Base-by-base conservation (phyloP, 2,888 invertebrate species). In the Macrophya alboannulata region DNA sequence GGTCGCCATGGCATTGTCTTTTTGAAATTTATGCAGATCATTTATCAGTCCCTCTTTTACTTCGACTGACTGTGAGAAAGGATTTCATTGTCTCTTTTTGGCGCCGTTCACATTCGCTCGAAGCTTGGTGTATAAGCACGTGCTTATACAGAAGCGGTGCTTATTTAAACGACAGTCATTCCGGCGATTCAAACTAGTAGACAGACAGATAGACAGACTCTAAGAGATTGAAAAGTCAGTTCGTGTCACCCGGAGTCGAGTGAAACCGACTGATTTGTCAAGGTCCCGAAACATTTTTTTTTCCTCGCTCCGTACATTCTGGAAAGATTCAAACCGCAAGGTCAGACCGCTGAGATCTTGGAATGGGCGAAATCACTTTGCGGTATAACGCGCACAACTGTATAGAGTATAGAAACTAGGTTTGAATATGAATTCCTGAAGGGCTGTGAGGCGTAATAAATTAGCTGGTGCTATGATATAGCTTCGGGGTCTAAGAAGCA, bases 1-100 rank as follows among this genome's bases (percentile, higher is more conserved):
- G 31, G 37, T 4, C 10, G 37, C 37, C 81, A 81, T 62, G 37
- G 37, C 81, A 81, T 62, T 81, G 81, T 81, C 81, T 81, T 81
- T 79, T 40, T 21, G 17, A 81, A 81, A 81, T 81, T 81, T 81
- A 81, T 62, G 81, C 62, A 59, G 40, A 43, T 43, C 81, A 43
- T 81, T 43, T 62, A 81, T 81, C 81, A 62, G 62, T 6, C 62
- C 51, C 43, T 81, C 40, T 62, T 62, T 81, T 43, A 25, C 81
- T 81, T 62, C 79, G 79, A 81, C 79, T 17, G 31, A 68, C 31
- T 15, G n/a, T 10, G 21, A 81, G 62, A 15, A 45, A 43, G 17
- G 21, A 43, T 21, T 81, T 59, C 55, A 40, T 55, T 59, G 79
- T 79, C 79, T 79, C 55, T 76, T 76, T 76, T 48, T 72, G 45